Evolutionary conservation across 1,140 invertebrate genomes (phyloP).

Genomic region (Cecropterus lyciades): DNA sequence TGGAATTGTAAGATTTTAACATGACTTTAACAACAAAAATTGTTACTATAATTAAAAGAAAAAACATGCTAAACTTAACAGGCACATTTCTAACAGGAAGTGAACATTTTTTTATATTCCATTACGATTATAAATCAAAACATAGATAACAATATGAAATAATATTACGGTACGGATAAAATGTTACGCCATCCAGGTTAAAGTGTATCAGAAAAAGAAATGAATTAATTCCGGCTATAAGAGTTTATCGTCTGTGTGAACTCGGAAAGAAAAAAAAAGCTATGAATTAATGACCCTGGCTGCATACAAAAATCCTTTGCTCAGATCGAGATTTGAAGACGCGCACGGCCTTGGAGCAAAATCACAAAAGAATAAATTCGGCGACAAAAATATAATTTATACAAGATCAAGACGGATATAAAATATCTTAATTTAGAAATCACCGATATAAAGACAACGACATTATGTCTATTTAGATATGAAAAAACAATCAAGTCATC

Average conservation of each 20-base stretch:
- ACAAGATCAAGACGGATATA: background rate
- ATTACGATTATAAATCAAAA: background rate
- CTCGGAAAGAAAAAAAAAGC: slow-evolving; percentile 9
- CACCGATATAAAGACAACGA: background rate
- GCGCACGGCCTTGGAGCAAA: slow-evolving; percentile 19
- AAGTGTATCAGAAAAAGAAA: slow-evolving; percentile 16
- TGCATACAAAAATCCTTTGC: slow-evolving; percentile 17
- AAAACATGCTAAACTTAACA: too few species aligned
- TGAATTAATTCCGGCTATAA: slow-evolving; percentile 1
- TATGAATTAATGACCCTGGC: slow-evolving; percentile 1
- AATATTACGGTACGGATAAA: background rate
- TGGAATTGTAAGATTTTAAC: too few species aligned
- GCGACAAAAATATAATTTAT: background rate
- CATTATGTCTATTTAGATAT: slow-evolving; percentile 7
- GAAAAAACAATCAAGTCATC: slow-evolving; percentile 40
- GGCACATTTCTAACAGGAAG: background rate
- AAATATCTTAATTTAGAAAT: slow-evolving; percentile 1
- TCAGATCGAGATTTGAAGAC: slow-evolving; percentile 1
- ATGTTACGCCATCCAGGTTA: slow-evolving; percentile 4
- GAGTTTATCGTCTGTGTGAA: background rate
- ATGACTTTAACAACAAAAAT: too few species aligned
- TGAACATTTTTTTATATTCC: background rate
- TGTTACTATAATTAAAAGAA: too few species aligned
- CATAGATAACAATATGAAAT: background rate
- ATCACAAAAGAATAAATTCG: slow-evolving; percentile 6